These are phyloP conservation scores for Branchipolynoe longqiensis DNA, from an alignment of 2,888 invertebrate species.

Conservation along the genomic window DNA sequence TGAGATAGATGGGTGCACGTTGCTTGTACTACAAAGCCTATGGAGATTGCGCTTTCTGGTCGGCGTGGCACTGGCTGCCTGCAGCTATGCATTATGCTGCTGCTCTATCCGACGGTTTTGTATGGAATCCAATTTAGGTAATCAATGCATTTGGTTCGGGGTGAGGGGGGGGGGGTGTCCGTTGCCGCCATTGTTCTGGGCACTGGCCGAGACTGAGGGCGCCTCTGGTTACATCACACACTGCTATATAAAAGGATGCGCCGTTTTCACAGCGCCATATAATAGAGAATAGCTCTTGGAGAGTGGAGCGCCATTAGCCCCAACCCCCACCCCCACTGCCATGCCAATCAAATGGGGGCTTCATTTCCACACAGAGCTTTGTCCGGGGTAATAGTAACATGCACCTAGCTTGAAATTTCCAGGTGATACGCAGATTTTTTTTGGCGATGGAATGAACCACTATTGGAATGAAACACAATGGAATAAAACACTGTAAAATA, in stretches of 20 bases:
- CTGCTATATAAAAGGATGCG: neutral
- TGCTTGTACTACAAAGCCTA: neutral
- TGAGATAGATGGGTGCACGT: slow-evolving; percentile 28
- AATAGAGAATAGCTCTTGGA: neutral
- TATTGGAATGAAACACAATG: too few relatives aligned
- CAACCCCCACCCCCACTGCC: too few relatives aligned
- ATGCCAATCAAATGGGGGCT: too few relatives aligned
- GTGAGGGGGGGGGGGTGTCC: too few relatives aligned
- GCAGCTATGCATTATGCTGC: slow-evolving; percentile 14
- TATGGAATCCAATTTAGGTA: slow-evolving; percentile 31
- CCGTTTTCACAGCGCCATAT: neutral
- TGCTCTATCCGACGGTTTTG: neutral
- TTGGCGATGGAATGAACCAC: too few relatives aligned
- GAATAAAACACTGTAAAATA: too few relatives aligned
- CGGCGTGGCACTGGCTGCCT: slow-evolving; percentile 6
- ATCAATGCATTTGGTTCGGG: slow-evolving; percentile 15
- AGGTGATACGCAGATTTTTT: too few relatives aligned
- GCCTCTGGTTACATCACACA: neutral
- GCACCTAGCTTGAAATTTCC: too few relatives aligned
- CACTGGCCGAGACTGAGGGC: too few relatives aligned
- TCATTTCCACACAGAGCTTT: neutral
- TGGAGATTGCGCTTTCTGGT: slow-evolving; percentile 11
- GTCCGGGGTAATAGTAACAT: neutral
- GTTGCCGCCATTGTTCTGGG: slow-evolving; percentile 11
- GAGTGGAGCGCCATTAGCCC: too few relatives aligned